A percentile compares a stretch with the other conserved stretches of the same genome.
phyloP scores from a whole-genome alignment of 1,140 invertebrate genomes.

The Elymnias hypermnestra region DNA sequence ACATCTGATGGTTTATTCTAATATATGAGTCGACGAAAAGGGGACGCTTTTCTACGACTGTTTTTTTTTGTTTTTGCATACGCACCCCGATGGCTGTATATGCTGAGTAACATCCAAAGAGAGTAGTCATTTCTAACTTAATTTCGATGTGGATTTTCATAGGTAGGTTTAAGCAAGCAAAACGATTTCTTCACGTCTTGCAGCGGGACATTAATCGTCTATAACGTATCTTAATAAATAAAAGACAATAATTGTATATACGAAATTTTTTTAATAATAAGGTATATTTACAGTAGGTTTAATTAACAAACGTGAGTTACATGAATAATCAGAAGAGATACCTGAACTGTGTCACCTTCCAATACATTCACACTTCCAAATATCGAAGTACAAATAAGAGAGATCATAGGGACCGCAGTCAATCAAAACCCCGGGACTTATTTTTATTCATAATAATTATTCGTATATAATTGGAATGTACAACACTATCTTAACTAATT shows the following conservation, averaged over 20 bases:
- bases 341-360: constrained; percentile 36
- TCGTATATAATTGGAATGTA: constrained; percentile 21
- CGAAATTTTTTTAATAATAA: constrained; percentile 71
- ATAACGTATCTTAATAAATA: too few relatives aligned
- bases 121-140: too few relatives aligned
- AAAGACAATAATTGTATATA: constrained; percentile 60
- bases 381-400: constrained; percentile 20
- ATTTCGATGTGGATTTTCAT: too few relatives aligned
- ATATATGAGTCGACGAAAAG: too few relatives aligned
- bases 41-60: too few relatives aligned
- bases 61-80: too few relatives aligned
- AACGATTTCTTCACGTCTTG: too few relatives aligned
- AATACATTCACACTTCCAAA: constrained; percentile 22
- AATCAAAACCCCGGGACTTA: constrained; percentile 13
- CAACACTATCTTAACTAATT: constrained; percentile 13
- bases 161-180: too few relatives aligned
- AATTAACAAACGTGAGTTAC: constrained; percentile 72
- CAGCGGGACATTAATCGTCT: too few relatives aligned
- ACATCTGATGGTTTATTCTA: too few relatives aligned
- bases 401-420: constrained; percentile 16
- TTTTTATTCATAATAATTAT: constrained; percentile 4
- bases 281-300: constrained; percentile 74
- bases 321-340: constrained; percentile 63
- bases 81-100: too few relatives aligned
- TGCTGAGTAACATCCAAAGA: too few relatives aligned